Base-by-base conservation (phyloP, 2,888 invertebrate species). In the Tridacna crocea region DNA sequence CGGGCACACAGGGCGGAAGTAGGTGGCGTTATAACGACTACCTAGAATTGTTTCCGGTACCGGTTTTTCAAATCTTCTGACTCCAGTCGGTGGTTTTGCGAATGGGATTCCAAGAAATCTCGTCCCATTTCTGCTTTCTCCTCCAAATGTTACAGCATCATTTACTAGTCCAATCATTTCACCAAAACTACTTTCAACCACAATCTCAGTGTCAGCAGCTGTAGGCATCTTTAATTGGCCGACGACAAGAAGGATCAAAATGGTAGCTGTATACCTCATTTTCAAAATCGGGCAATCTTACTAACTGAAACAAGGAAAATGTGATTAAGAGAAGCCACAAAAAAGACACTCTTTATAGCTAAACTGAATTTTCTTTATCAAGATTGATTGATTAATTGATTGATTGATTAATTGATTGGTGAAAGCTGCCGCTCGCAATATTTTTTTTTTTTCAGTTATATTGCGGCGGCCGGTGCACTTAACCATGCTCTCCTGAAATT, bases 81-180 rank as follows among this genome's bases (percentile, higher is more conserved):
- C 70, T 0, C 80, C 82, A 0, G 68, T 58, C 24, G 82, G 85
- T 22, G 85, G 78, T n/a, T 85, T 80, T 13, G 85, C 85, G 51
- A 48, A 85, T 6, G 85, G 85, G 75, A 85, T 75, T 48, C 87
- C 87, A 1, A 83, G 74, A 58, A 84, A 87, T 2, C 51, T 58
- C 4, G 55, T 24, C 0, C 75, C 65, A 17, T 27, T 11, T 46
- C 47, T 63, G 10, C 11, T 55, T 36, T 70, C 74, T 6, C 74
- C 70, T 15, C 47, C 60, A 63, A 86, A 73, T 24, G 26, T 58
- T 17, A 82, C 73, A 8, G 36, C n/a, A 24, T 70, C 68, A 46
- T 46, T 66, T 8, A 55, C 17, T 48, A 65, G 48, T 48, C 86
- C 86, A 15, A 73, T 61, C 19, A 83, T 24, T 17, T 60, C 66